Conservation (phyloP, 2,888 invertebrate species). For the Pogonocherus hispidulus region DNA sequence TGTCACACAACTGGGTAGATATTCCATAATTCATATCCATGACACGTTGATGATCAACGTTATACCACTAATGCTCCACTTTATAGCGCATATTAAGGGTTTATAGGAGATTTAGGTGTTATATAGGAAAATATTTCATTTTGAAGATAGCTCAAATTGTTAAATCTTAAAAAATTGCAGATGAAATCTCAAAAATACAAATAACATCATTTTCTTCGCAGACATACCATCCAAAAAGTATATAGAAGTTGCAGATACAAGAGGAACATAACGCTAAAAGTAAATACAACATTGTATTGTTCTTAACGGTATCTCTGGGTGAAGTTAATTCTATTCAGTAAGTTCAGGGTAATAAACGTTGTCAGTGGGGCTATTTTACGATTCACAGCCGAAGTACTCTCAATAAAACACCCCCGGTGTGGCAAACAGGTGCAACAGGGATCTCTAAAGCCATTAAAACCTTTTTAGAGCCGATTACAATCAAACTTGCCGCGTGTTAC, state of each 20-base stretch:
- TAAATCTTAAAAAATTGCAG: not conserved
- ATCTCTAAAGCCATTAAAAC: not conserved
- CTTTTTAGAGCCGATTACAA: not conserved
- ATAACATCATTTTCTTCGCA: too few relatives aligned
- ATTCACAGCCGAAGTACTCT: not conserved
- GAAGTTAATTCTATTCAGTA: not conserved
- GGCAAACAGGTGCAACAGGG: not conserved
- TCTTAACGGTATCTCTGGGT: not conserved
- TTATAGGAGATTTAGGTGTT: not conserved
- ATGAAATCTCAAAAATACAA: too few relatives aligned
- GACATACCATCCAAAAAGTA: too few relatives aligned
- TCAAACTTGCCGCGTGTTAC: not conserved
- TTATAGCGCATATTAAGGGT: not conserved
- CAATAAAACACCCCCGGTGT: not conserved
- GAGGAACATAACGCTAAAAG: too few relatives aligned
- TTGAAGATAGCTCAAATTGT: not conserved
- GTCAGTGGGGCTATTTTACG: not conserved
- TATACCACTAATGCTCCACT: not conserved
- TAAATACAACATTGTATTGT: not conserved
- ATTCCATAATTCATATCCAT: not conserved
- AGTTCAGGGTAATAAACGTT: not conserved
- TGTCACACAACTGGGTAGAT: not conserved
- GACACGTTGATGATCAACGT: not conserved
- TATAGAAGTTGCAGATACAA: too few relatives aligned
- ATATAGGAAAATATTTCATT: not conserved